Base-by-base conservation (phyloP, 2,113 vertebrate genomes). In the Oryzias celebensis region DNA sequence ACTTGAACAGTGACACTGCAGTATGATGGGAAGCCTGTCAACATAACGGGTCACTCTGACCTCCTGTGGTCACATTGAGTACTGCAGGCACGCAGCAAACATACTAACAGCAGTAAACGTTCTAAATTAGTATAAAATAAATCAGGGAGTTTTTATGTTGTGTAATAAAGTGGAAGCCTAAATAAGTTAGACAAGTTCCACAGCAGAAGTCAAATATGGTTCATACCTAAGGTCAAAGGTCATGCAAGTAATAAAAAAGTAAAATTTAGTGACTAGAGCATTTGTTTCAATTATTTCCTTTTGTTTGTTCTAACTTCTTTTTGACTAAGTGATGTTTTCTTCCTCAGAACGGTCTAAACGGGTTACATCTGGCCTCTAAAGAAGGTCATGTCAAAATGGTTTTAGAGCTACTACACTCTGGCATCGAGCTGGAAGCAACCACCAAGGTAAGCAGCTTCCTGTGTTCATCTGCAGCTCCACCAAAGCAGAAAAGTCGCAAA, bases 371-470 rank as follows among this genome's bases (percentile, higher is more conserved):
- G 85, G 97, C 97, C 65, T 98, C 96, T 31, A 99, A 98, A 86
- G 97, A 99, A 85, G 97, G 97, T 57, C 97, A 99, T 0, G 95
- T 98, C 75, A 98, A 98, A 81, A 97, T 99, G 96, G 97, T 99
- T 67, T 90, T 95, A 70, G 95, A 96, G 86, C 91, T 99, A 46
- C 90, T 99, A 69, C 95, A 97, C 77, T 79, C 94, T 58, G 96
- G 96, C 65, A 98, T 98, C 4, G 83, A 94, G 52, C 70, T 98
- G 82, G 97, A 99, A 88, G 93, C 95, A 2, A 97, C 93, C 0
- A 99, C 97, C 62, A 99, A 99, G 95, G 97, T 98, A 91, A 36
- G 7, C 14, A 23, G 16, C 58, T 56, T 15, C 41, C 12, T 36
- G 14, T 66, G 14, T 49, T 1, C 26, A 26, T 59, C 24, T 12